Conservation (phyloP, 1,140 invertebrate genomes). For the Dendrolimus punctatus region DNA sequence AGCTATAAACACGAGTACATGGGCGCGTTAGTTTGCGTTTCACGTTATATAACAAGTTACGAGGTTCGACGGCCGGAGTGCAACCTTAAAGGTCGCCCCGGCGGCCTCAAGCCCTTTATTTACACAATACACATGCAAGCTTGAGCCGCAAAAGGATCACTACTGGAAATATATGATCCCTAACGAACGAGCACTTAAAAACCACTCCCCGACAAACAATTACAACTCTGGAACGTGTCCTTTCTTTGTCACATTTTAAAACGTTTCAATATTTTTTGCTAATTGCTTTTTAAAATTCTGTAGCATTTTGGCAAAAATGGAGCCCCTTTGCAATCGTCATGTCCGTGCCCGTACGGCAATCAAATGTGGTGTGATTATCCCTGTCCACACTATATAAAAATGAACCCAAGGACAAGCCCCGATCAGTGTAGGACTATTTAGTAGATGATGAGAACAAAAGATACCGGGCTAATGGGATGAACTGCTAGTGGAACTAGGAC, state of each 20-base stretch:
- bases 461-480: too few species aligned
- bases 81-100: constrained; percentile 46
- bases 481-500: too few species aligned
- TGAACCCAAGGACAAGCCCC: too few species aligned
- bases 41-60: constrained; percentile 33
- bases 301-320: too few species aligned
- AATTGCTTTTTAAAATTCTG: too few species aligned
- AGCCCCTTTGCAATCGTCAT: too few species aligned
- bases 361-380: too few species aligned
- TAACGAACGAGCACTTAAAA: constrained; percentile 2
- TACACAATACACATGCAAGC: constrained; percentile 17
- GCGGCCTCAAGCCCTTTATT: constrained; percentile 29
- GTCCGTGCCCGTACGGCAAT: too few species aligned
- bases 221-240: neutral
- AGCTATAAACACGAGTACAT: constrained; percentile 6
- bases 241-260: neutral
- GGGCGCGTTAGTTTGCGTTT: constrained; percentile 26
- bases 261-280: too few species aligned
- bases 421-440: too few species aligned
- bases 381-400: too few species aligned
- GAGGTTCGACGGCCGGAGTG: constrained; percentile 34
- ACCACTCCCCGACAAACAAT: neutral
- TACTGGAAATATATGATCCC: constrained; percentile 5
- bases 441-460: too few species aligned
- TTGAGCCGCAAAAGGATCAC: constrained; percentile 10